Percentiles rank a stretch among this genome's conserved stretches.
Conservation (phyloP, 2,888 invertebrate species). For the Trichacis sp. region DNA sequence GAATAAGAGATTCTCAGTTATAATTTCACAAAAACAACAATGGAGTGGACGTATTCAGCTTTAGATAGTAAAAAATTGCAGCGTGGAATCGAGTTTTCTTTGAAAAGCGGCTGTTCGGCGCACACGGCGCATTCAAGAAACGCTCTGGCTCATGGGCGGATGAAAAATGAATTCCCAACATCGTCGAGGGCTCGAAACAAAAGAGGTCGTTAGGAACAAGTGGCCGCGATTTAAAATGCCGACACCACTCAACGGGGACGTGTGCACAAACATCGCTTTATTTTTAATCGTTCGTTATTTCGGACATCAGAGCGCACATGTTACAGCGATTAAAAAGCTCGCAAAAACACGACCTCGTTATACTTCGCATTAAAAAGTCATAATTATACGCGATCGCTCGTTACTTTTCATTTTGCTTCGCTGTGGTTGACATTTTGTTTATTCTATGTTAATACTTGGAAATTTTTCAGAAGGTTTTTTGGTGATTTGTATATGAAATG, state of each 20-base stretch:
- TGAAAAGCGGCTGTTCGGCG: neutral
- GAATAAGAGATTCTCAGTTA: too few species aligned
- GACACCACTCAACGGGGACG: slow-evolving; percentile 52
- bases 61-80: neutral
- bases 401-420: too few species aligned
- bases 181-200: slow-evolving; percentile 60
- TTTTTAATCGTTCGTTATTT: slow-evolving; percentile 6
- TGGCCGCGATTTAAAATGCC: slow-evolving; percentile 63
- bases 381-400: too few species aligned
- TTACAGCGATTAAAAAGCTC: neutral
- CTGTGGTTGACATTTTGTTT: too few species aligned
- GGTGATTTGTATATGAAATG: too few species aligned
- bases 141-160: slow-evolving; percentile 22
- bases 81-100: neutral
- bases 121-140: slow-evolving; percentile 19
- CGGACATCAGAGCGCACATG: neutral
- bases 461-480: too few species aligned
- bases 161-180: slow-evolving; percentile 37
- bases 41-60: neutral
- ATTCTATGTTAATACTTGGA: too few species aligned
- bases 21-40: too few species aligned
- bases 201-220: slow-evolving; percentile 65
- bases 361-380: too few species aligned
- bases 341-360: too few species aligned
- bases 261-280: slow-evolving; percentile 57